phyloP scores from a whole-genome alignment of 2,888 invertebrate species.

The Drosophila ustulata region DNA sequence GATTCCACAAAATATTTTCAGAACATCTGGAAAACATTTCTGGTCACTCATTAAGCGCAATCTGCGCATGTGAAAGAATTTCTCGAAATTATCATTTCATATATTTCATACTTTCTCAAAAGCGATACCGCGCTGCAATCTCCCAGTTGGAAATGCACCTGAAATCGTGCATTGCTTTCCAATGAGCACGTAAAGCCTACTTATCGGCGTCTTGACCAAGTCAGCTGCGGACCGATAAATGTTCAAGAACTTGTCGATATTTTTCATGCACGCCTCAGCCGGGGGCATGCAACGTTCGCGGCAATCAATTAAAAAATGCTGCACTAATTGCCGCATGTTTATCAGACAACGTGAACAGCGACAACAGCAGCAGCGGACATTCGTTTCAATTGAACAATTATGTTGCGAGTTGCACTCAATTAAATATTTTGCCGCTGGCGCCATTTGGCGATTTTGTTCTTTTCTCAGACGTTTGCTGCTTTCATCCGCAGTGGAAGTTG shows the following conservation, averaged over 20 bases:
- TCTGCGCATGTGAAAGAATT: constrained; percentile 8
- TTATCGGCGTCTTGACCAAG: constrained; percentile 50
- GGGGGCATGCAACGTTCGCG: constrained; percentile 31
- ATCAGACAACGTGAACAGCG: constrained; percentile 21
- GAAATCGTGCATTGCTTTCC: background rate
- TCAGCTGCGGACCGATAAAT: constrained; percentile 9
- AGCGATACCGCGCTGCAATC: constrained; percentile 1
- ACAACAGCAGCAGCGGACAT: constrained; percentile 23
- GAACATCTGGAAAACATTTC: constrained; percentile 20
- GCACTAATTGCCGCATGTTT: constrained; percentile 69
- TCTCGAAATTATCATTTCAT: constrained; percentile 4
- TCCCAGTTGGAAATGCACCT: background rate
- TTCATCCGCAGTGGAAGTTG: constrained; percentile 40
- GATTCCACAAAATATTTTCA: background rate
- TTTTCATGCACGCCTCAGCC: constrained; percentile 8
- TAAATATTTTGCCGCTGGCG: constrained; percentile 49
- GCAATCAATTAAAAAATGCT: constrained; percentile 71
- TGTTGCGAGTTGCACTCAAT: constrained; percentile 68
- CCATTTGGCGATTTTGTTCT: constrained; percentile 14
- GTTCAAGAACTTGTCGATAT: constrained; percentile 14
- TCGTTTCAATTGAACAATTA: constrained; percentile 76
- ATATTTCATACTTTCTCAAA: constrained; percentile 14
- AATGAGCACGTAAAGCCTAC: constrained; percentile 55
- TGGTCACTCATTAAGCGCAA: constrained; percentile 16
- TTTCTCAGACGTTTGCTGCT: background rate